Evolutionary conservation across 2,113 vertebrate species (phyloP).

Genomic region (Brienomyrus brachyistius): DNA sequence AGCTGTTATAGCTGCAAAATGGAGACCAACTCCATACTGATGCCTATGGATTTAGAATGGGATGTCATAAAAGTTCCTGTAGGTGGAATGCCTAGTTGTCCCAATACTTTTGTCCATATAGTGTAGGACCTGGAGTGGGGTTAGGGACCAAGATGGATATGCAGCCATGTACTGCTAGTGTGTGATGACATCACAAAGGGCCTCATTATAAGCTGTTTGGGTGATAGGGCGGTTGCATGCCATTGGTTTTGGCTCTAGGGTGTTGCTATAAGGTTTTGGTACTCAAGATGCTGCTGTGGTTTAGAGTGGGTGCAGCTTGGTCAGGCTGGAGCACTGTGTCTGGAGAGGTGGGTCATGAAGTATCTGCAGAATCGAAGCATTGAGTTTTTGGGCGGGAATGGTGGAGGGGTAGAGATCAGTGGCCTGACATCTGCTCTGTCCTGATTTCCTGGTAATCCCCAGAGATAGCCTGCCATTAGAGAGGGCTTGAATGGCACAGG

Average conservation of each 20-base stretch:
- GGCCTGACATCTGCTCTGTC: constrained; percentile 14
- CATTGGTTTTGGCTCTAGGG: neutral
- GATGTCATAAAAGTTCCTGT: neutral
- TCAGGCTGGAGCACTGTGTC: neutral
- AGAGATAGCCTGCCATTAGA: neutral
- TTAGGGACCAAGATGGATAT: neutral
- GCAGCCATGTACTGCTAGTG: neutral
- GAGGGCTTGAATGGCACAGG: neutral
- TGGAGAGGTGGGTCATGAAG: neutral
- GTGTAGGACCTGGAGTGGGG: neutral
- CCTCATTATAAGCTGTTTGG: neutral
- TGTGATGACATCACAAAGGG: neutral
- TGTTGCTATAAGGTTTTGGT: neutral
- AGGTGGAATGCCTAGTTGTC: neutral
- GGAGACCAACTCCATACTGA: neutral
- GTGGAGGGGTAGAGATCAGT: neutral
- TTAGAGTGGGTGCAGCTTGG: neutral
- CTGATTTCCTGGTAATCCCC: constrained; percentile 14
- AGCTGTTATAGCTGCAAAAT: neutral
- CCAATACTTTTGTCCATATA: neutral
- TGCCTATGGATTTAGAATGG: neutral
- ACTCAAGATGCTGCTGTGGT: neutral
- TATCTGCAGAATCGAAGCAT: neutral
- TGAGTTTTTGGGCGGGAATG: neutral
- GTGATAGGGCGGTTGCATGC: neutral